Base-by-base conservation (phyloP, 1,140 invertebrate genomes). In the Nylanderia fulva region DNA sequence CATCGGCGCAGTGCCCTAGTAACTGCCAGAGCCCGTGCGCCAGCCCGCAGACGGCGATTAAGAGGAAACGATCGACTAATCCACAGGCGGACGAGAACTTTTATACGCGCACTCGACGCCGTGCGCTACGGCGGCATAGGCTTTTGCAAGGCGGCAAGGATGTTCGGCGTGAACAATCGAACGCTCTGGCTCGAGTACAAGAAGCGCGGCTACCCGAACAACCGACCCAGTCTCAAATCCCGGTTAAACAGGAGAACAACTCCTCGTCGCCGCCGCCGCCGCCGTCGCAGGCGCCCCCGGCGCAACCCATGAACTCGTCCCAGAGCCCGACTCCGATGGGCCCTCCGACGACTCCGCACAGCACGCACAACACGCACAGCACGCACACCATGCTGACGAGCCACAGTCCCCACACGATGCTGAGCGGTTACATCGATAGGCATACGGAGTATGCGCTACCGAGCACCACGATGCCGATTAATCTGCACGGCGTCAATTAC, bases 101-200 rank as follows among this genome's bases (percentile, higher is more conserved):
- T 98, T 91, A 96, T 97, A 71, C 94, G 96, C 9, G 97, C 97
- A 0, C 93, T 98, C 24, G 97, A 98, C 90, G 97, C 97, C 1
- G 97, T 98, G 0, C 95, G 97, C 21, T 96, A 96, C 84, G 97
- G 97, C n/a, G 97, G 97, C 24, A 97, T 98, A 84, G 97, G 97
- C 1, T 98, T 98, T 93, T 98, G 97, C 93, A 98, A 98, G 88
- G 97, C 97, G 8, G 97, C 97, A 0, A 95, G 97, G 54, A 96
- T 97, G 93, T 98, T 97, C 92, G 97, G 97, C 18, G 97, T 98
- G 1, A 98, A 98, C 93, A 98, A 98, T 93, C 95, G 97, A 48
- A 98, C 97, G 0, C 93, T 98, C 0, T 98, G 97, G 97, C 94
- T 98, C 18, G 97, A 98, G 90, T 98, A 98, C 91, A 97, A 97